Evolutionary conservation across 2,113 vertebrate genomes (phyloP).

Genomic region (Myotis brandtii): DNA sequence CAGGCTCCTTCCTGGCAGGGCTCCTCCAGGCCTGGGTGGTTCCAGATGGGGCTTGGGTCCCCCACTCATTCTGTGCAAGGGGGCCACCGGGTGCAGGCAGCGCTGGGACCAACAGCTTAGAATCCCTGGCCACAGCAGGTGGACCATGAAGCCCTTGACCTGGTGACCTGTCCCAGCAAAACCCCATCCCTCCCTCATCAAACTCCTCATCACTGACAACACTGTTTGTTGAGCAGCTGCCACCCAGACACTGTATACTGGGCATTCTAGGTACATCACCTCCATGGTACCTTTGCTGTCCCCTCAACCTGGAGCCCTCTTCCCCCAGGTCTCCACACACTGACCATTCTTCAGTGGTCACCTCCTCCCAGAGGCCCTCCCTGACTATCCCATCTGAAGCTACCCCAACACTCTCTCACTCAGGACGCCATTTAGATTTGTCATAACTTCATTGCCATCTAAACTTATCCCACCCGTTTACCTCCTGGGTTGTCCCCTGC

Average conservation of each 20-base stretch:
- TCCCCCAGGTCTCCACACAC: neutral
- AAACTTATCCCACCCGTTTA: neutral
- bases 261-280: neutral
- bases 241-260: neutral
- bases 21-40: neutral
- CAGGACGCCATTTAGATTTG: neutral
- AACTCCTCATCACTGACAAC: too few species aligned
- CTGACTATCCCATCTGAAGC: neutral
- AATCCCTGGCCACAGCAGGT: neutral
- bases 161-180: neutral
- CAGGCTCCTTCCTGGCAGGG: neutral
- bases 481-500: neutral
- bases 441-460: neutral
- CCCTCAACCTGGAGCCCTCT: neutral
- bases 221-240: neutral
- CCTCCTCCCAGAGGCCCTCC: neutral
- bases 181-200: too few species aligned
- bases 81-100: neutral
- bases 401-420: neutral
- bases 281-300: neutral
- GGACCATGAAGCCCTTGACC: neutral
- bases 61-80: neutral
- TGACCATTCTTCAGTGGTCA: neutral
- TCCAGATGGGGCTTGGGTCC: neutral
- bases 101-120: neutral